phyloP scores from a whole-genome alignment of 2,888 invertebrate genomes.

The Furcula furcula region DNA sequence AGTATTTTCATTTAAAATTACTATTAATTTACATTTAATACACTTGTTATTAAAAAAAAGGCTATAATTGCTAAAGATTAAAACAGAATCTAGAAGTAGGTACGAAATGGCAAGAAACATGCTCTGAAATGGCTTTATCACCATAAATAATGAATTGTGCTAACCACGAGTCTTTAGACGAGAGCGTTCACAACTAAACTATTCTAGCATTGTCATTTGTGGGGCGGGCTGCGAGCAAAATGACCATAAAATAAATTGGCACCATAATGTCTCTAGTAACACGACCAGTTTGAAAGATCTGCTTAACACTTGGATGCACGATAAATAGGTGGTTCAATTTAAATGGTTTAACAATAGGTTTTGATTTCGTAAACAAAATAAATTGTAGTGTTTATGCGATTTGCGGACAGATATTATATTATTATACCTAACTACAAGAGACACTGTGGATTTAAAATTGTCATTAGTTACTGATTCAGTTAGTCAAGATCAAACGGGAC shows the following conservation, averaged over 20 bases:
- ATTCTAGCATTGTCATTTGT: constrained; percentile 8
- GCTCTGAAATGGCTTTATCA: too few species aligned
- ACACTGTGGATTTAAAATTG: too few species aligned
- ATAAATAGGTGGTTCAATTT: background rate
- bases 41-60: too few species aligned
- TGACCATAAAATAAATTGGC: constrained; percentile 18
- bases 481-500: too few species aligned
- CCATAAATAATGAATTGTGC: too few species aligned
- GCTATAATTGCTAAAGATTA: too few species aligned
- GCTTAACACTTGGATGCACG: background rate
- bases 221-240: constrained; percentile 22
- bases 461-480: too few species aligned
- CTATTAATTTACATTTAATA: too few species aligned
- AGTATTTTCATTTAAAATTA: too few species aligned
- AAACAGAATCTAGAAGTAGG: too few species aligned
- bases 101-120: background rate
- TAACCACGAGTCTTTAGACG: too few species aligned
- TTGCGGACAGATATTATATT: constrained; percentile 2
- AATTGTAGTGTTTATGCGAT: constrained; percentile 16
- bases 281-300: constrained; percentile 13
- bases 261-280: constrained; percentile 27
- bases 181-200: background rate
- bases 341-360: constrained; percentile 7
- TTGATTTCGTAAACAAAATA: constrained; percentile 26
- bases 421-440: too few species aligned